Conservation (phyloP, 2,797 vertebrate genomes). For the Hydrocynus forskahlii region DNA sequence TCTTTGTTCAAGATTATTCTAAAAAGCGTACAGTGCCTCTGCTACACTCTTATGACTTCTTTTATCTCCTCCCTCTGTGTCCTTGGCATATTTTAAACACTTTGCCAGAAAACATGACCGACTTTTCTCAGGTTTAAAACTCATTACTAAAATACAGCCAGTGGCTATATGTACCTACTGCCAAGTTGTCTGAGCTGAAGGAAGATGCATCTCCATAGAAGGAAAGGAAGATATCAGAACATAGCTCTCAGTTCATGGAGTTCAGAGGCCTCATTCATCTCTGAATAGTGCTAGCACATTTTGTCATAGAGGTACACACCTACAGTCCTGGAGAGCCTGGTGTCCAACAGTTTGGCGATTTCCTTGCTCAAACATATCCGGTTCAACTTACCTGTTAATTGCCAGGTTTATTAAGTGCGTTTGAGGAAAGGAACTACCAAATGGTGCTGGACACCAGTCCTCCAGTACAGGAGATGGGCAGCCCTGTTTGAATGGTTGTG, state of each 20-base stretch:
- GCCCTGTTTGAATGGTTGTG: conserved; percentile 31
- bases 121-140: conserved; percentile 36
- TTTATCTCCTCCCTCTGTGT: conserved; percentile 7
- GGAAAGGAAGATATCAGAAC: conserved; percentile 31
- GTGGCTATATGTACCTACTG: conserved; percentile 28
- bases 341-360: too few species aligned
- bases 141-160: conserved; percentile 34
- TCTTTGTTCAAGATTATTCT: conserved; percentile 40
- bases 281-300: conserved; percentile 22
- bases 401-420: too few species aligned
- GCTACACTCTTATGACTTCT: conserved; percentile 20
- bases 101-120: conserved; percentile 33
- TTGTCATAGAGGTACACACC: too few species aligned
- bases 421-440: too few species aligned
- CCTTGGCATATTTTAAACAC: conserved; percentile 34
- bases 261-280: conserved; percentile 49
- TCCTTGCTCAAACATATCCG: too few species aligned
- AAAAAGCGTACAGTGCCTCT: conserved; percentile 10
- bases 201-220: conserved; percentile 23
- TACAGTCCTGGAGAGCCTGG: too few species aligned
- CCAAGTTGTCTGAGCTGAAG: conserved; percentile 25
- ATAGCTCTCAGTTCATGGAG: conserved; percentile 24
- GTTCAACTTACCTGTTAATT: too few species aligned
- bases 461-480: too few species aligned
- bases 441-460: too few species aligned